Percentiles rank a stretch among this genome's conserved stretches.
These are phyloP conservation scores for Blastomussa wellsi DNA, from an alignment of 92 coral and sea anemone species.

Conservation along the genomic window DNA sequence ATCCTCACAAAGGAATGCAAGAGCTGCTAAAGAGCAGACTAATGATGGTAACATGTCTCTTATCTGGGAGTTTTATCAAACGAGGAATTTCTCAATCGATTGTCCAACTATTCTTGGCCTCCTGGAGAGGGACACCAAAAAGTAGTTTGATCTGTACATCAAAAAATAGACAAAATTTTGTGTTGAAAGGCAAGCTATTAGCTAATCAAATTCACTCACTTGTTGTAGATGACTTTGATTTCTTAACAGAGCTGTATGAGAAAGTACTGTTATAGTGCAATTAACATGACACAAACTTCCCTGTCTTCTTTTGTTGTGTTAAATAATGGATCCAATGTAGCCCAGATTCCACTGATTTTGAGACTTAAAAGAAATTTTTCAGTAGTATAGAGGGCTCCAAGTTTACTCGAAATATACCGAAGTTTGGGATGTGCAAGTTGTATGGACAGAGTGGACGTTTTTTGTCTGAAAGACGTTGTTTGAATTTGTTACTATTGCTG, in stretches of 20 bases:
- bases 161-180: no score
- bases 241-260: slow-evolving; percentile 33
- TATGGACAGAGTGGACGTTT: no score
- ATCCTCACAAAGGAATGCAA: no score
- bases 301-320: slow-evolving; percentile 10
- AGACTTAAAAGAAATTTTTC: slow-evolving; percentile 36
- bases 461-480: not conserved
- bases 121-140: no score
- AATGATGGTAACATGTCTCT: no score
- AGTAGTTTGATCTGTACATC: slow-evolving; percentile 29
- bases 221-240: no score
- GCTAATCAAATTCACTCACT: slow-evolving; percentile 39
- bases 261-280: slow-evolving; percentile 34
- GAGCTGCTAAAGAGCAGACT: no score
- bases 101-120: no score
- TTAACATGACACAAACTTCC: slow-evolving; percentile 30
- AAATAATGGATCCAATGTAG: not conserved
- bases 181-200: not conserved
- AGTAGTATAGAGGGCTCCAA: slow-evolving; percentile 23
- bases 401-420: slow-evolving; percentile 18
- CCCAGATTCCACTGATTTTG: slow-evolving; percentile 10
- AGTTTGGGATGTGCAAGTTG: slow-evolving; percentile 49
- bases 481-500: not conserved
- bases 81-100: no score
- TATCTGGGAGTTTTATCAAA: no score